These are phyloP conservation scores for Drosophila bipectinata DNA, from an alignment of 1,140 invertebrate genomes.

Conservation along the genomic window DNA sequence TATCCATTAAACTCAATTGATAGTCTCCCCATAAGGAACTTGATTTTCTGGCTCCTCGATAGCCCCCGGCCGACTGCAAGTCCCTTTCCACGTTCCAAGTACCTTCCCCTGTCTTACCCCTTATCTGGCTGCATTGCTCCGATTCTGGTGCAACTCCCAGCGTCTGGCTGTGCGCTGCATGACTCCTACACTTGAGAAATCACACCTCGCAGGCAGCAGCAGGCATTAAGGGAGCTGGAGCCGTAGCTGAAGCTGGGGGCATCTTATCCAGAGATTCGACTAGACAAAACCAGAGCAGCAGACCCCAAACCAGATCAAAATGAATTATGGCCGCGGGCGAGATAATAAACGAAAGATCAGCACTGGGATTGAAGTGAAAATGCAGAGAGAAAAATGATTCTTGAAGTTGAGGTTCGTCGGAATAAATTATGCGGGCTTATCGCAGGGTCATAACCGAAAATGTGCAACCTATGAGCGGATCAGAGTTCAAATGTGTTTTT, in stretches of 20 bases:
- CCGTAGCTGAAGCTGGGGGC: conserved; percentile 15
- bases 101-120: not conserved
- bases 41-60: conserved; percentile 38
- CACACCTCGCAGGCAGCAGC: conserved; percentile 63
- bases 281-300: conserved; percentile 63
- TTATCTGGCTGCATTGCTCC: not conserved
- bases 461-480: conserved; percentile 35
- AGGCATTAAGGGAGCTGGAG: conserved; percentile 29
- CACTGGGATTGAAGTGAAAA: conserved; percentile 11
- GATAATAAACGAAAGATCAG: conserved; percentile 54
- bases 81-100: conserved; percentile 2
- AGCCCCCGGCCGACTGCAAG: conserved; percentile 12
- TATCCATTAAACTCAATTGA: conserved; percentile 36
- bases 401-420: conserved; percentile 17
- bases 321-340: conserved; percentile 55
- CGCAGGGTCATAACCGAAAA: conserved; percentile 31
- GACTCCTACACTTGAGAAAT: conserved; percentile 78
- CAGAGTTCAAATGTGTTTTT: conserved; percentile 49
- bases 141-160: conserved; percentile 45
- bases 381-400: conserved; percentile 10
- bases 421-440: conserved; percentile 38
- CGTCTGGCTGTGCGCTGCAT: conserved; percentile 64
- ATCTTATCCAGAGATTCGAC: conserved; percentile 46
- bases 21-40: conserved; percentile 31
- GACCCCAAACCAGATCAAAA: conserved; percentile 40